Base-by-base conservation (phyloP, 2,888 invertebrate genomes). In the Chelonus formosanus region DNA sequence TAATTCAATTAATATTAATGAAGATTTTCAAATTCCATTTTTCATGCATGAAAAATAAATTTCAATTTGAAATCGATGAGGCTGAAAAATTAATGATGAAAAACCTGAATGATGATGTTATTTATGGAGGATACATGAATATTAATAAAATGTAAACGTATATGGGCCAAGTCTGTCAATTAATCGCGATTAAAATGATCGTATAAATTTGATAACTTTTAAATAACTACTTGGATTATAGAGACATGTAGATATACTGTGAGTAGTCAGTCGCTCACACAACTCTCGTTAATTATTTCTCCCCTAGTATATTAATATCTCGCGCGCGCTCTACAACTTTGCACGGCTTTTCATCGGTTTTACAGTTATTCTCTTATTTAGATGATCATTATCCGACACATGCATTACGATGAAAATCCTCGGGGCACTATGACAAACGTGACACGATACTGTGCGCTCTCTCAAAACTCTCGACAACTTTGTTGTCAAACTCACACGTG, bases 401-500 rank as follows among this genome's bases (percentile, higher is more conserved):
- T 7, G n/a, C 8, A 32, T 4, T n/a, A 34, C 3, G 10, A n/a
- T 44, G 40, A 48, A 67, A 66, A 69, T 62, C 58, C 50, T 65
- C 63, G 3, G 70, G 70, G 68, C 67, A 60, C 67, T 58, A 54
- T 31, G 60, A 50, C 20, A 45, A 50, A 32, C 7, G 55, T 65
- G 71, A 62, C 77, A 75, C 76, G 77, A 73, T 75, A 76, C 78
- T 75, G 75, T 75, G 75, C 75, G 73, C 74, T 68, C 66, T 67
- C 71, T 73, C 75, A 76, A 75, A 77, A 78, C 77, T 78, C 74
- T 56, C 70, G 75, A 71, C 71, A 81, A 77, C 76, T 81, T 80
- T 79, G 78, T 78, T 78, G 76, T 78, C 74, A 70, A 79, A 79
- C 76, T 78, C 75, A 73, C 81, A 80, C 80, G 80, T 80, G 80